These are phyloP conservation scores for Drosophila nikananu DNA, from an alignment of 1,140 invertebrate genomes.

Conservation along the genomic window DNA sequence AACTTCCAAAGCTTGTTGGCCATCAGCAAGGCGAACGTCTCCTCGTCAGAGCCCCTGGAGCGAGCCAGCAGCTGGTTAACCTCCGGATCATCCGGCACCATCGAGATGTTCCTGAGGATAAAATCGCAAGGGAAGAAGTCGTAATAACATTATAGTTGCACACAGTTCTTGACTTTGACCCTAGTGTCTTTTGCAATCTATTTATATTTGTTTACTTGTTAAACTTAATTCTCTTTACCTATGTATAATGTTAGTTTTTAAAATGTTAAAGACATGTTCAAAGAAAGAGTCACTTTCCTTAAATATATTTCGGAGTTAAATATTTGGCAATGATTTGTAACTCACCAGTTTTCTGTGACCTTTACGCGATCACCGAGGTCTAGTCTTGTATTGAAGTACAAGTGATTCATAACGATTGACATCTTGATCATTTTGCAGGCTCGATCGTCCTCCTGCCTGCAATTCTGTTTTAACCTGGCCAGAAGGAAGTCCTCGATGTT, in stretches of 20 bases:
- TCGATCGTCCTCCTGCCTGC: conserved; percentile 90
- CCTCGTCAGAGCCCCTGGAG: conserved; percentile 88
- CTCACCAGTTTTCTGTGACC: conserved; percentile 90
- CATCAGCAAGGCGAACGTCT: conserved; percentile 89
- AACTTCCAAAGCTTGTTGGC: conserved; percentile 91
- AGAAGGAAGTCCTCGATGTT: conserved; percentile 89
- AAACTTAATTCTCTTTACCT: neutral
- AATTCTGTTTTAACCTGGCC: conserved; percentile 91
- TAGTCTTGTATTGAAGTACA: conserved; percentile 91
- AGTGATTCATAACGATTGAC: conserved; percentile 92
- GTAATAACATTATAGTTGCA: neutral
- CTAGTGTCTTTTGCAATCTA: neutral
- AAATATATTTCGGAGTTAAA: no score
- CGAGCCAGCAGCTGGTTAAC: conserved; percentile 82
- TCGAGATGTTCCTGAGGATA: conserved; percentile 63
- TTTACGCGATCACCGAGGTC: conserved; percentile 91
- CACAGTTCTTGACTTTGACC: neutral
- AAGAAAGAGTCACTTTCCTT: neutral
- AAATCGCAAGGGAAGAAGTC: neutral
- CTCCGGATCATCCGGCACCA: conserved; percentile 74
- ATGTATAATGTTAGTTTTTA: neutral
- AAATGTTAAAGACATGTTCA: neutral
- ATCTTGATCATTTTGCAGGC: conserved; percentile 93
- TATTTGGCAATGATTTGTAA: neutral
- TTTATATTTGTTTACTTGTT: neutral